A percentile compares a stretch with the other conserved stretches of the same genome.
Conservation (phyloP, 2,888 invertebrate genomes). For the Euphydryas editha region DNA sequence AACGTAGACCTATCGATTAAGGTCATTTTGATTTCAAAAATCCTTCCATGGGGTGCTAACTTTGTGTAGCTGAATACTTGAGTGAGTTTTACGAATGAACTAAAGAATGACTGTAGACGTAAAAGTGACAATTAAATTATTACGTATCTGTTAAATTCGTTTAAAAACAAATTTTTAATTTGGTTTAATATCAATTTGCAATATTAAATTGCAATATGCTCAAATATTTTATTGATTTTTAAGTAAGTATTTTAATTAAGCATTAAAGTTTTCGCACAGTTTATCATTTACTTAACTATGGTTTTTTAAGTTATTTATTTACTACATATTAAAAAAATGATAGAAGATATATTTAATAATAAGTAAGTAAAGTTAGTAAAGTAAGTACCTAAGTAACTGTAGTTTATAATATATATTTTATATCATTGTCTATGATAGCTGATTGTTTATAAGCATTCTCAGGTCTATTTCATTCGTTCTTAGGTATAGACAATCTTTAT, state of each 20-base stretch:
- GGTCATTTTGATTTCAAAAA: no score
- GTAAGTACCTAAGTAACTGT: not conserved
- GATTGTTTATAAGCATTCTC: constrained; percentile 2
- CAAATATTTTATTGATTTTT: not conserved
- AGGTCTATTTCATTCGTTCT: constrained; percentile 5
- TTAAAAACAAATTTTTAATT: not conserved
- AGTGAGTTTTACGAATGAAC: not conserved
- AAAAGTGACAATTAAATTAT: not conserved
- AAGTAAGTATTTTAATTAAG: not conserved
- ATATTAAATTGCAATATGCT: not conserved
- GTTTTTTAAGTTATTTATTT: no score
- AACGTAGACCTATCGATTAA: no score
- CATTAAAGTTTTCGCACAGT: not conserved
- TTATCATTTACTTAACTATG: not conserved
- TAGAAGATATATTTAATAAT: no score
- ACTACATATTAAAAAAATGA: no score
- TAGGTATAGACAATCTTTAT: constrained; percentile 9
- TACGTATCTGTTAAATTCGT: constrained; percentile 2
- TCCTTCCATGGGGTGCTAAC: no score
- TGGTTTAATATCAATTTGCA: not conserved
- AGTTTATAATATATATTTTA: not conserved
- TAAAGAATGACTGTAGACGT: not conserved
- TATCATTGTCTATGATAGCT: not conserved
- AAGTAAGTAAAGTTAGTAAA: not conserved
- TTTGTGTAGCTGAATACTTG: no score